phyloP scores from a whole-genome alignment of 2,113 vertebrate genomes.

The Channa argus region DNA sequence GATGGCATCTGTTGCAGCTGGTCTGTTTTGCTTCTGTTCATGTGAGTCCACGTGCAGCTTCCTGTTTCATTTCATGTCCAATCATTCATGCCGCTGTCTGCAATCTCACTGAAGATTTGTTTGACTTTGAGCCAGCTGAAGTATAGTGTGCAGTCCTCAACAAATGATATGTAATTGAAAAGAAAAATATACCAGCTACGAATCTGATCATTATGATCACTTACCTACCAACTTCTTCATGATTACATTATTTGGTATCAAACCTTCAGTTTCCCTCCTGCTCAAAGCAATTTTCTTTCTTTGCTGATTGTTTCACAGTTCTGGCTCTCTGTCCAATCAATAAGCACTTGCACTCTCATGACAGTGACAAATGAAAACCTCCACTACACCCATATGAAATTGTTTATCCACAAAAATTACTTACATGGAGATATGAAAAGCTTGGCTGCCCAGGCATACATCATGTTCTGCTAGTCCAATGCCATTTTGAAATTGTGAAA shows the following conservation, averaged over 20 bases:
- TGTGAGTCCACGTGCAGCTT: constrained; percentile 12
- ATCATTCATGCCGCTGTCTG: constrained; percentile 7
- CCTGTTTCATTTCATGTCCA: constrained; percentile 46
- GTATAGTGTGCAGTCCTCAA: not conserved
- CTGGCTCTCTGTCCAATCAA: constrained; percentile 79
- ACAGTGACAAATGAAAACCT: constrained; percentile 83
- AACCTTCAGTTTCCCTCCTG: constrained; percentile 67
- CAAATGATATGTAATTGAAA: constrained; percentile 59
- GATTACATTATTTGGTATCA: constrained; percentile 53
- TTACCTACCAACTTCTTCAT: constrained; percentile 51
- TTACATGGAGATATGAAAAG: constrained; percentile 77
- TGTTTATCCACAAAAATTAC: constrained; percentile 81
- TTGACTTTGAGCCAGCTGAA: constrained; percentile 25
- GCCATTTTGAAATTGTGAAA: constrained; percentile 41
- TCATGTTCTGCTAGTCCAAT: constrained; percentile 38
- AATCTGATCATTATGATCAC: constrained; percentile 57
- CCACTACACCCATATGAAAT: constrained; percentile 70
- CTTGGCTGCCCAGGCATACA: constrained; percentile 59
- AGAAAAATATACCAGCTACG: constrained; percentile 54
- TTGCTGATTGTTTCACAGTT: constrained; percentile 71
- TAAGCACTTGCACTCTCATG: constrained; percentile 80
- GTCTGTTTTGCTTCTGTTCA: constrained; percentile 13
- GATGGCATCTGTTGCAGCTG: not conserved
- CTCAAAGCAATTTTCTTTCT: constrained; percentile 72
- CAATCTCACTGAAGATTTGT: constrained; percentile 10